Evolutionary conservation across 2,113 vertebrate genomes (phyloP), one percentile per base, ranked within the genome.

Genomic region (Mormyrus iriodes): DNA sequence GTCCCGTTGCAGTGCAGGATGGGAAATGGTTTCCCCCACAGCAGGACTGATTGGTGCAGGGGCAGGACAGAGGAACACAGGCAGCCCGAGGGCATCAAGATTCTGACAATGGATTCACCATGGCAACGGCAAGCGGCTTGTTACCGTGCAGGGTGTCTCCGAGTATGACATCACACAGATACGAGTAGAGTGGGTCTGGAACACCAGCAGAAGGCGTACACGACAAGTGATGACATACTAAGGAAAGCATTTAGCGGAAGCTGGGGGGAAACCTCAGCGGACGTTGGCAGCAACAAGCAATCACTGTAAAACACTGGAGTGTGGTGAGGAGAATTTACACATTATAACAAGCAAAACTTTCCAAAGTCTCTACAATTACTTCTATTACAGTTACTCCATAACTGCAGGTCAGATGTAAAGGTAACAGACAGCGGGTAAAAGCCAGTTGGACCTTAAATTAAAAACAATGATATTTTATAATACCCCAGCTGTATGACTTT

Each of bases 121-220:
- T 88, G 88, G 73, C 88, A 82, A 88, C 88, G 19, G 9, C 65
- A 88, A 83, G 88, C n/a, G 73, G 73, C 27, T 88, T n/a, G 69
- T 76, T 46, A 35, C 73, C 42, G 35, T 24, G 52, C 17, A 27
- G 24, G 87, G 17, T 55, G 31, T 35, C 55, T 69, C 42, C 61
- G 21, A 2, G 21, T 76, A 83, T 49, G 85, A 86, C 52, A 86
- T 49, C 15, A 49, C 44, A 85, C 44, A 49, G 83, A 85, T 51
- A 31, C 10, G 21, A 24, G 44, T 19, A 51, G 46, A 65, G 24
- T 27, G 58, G 61, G 8, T 65, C 27, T 27, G 61, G 46, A 85
- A 27, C 10, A 79, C 73, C 73, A 79, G 73, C 35, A 13, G 69
- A 42, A 10, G 10, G 73, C 27, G 17, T 39, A 17, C 31, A 39